Base-by-base conservation (phyloP, 2,888 invertebrate species). In the Suillia variegata region DNA sequence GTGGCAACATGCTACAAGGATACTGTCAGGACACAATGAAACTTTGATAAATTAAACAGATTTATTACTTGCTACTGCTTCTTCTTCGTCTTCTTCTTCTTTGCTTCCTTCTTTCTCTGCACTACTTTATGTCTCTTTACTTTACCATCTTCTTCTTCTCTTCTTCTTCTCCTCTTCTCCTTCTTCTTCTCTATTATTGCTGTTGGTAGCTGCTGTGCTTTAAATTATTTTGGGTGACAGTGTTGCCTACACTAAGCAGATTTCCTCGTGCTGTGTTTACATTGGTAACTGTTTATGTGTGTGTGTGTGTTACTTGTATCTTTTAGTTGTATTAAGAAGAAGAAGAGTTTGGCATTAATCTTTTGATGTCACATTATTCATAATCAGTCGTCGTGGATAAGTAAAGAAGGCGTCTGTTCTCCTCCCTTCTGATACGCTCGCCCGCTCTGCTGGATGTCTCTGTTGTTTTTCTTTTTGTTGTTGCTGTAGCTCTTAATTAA, bases 21-120 rank as follows among this genome's bases (percentile, higher is more conserved):
- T 54, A 58, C 22, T 62, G 58, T 55, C 62, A 56, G 42, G 45
- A 61, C 34, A 59, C 59, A 54, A 58, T 61, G 56, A 62, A 67
- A 63, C 54, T 62, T 64, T 67, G 62, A 67, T 66, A 67, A 67
- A 67, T 67, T 66, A 64, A 66, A 66, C 64, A 67, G 67, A 66
- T 66, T 66, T 66, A 64, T 66, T 64, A 61, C 62, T 59, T 18
- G 45, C 45, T 20, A n/a, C 38, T 45, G 45, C 45, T 20, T 5
- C 20, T 38, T 8, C 38, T 8, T n/a, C 12, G 4, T 4, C 38
- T 38, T 6, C n/a, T n/a, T n/a, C n/a, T n/a, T n/a, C n/a, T n/a
- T n/a, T n/a, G n/a, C n/a, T n/a, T n/a, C n/a, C n/a, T n/a, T n/a
- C n/a, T n/a, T n/a, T n/a, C n/a, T n/a, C n/a, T n/a, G n/a, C n/a